Percentiles rank a stretch among this genome's conserved stretches.
phyloP scores from a whole-genome alignment of 2,113 vertebrate species.

The Microtus pennsylvanicus region DNA sequence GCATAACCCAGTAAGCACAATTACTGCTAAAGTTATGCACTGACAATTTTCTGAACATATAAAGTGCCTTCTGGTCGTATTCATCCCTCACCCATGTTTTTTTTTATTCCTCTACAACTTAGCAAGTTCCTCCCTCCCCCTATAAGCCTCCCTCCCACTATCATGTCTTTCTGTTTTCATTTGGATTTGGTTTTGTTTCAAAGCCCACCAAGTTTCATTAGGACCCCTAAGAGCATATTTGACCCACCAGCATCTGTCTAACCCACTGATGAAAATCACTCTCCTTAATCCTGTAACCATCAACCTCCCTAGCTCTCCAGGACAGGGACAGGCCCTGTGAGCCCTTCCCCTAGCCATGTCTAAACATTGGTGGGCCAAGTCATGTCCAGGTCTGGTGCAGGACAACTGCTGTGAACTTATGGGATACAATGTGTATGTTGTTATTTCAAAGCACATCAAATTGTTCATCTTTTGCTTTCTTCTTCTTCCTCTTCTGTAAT shows the following conservation, averaged over 20 bases:
- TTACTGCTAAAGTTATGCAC: too few relatives aligned
- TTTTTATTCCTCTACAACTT: neutral
- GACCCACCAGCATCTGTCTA: too few relatives aligned
- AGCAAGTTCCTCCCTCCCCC: neutral
- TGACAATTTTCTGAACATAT: neutral
- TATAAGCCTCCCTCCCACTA: neutral
- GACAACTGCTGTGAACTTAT: neutral
- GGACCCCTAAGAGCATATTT: neutral
- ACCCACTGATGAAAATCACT: neutral
- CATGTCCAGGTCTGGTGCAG: neutral
- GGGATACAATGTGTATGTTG: neutral
- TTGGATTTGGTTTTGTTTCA: neutral
- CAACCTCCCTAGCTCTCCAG: neutral
- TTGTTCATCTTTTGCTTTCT: neutral
- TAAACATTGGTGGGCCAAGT: neutral
- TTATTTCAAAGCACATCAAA: neutral
- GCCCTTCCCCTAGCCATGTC: neutral
- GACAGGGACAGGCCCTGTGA: too few relatives aligned
- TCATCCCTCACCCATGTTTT: neutral
- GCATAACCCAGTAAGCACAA: neutral
- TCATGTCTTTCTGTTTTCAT: neutral
- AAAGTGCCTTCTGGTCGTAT: neutral
- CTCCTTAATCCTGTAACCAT: neutral
- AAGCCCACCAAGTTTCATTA: too few relatives aligned
- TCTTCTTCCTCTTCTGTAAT: neutral